phyloP scores from a whole-genome alignment of 1,140 invertebrate species.

The Heliconius himera region DNA sequence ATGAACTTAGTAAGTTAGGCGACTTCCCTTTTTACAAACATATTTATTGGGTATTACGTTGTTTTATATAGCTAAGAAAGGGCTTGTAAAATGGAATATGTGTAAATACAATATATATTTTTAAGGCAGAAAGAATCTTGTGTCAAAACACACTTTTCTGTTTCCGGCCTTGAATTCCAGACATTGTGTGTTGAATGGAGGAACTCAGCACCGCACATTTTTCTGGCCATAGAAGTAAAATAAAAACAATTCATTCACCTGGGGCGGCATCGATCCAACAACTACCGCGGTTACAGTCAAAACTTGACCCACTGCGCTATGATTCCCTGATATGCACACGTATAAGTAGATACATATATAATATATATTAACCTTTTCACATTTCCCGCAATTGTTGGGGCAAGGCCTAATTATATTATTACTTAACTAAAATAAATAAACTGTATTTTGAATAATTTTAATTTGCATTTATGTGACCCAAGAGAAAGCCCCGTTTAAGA shows the following conservation, averaged over 20 bases:
- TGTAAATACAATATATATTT: no score
- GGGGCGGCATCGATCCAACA: no score
- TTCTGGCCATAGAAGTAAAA: neutral
- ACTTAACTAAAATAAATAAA: neutral
- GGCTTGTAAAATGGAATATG: neutral
- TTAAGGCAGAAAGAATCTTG: neutral
- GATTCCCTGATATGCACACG: no score
- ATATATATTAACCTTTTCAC: neutral
- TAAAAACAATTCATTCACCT: neutral
- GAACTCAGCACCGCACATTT: neutral
- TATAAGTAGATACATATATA: no score
- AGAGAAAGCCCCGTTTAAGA: no score
- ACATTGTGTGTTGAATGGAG: neutral
- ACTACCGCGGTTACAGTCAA: no score
- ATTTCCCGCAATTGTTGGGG: neutral
- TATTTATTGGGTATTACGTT: neutral
- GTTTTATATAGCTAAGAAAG: neutral
- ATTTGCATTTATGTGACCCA: no score
- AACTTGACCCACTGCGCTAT: no score
- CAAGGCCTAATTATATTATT: neutral
- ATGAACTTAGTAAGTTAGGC: constrained; percentile 12
- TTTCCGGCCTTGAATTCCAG: neutral
- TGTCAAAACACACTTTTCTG: neutral
- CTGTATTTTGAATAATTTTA: no score
- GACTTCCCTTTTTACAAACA: constrained; percentile 6